A percentile compares a stretch with the other conserved stretches of the same genome.
These are phyloP conservation scores for Pipra filicauda DNA, from an alignment of 2,113 vertebrate genomes.

Conservation along the genomic window DNA sequence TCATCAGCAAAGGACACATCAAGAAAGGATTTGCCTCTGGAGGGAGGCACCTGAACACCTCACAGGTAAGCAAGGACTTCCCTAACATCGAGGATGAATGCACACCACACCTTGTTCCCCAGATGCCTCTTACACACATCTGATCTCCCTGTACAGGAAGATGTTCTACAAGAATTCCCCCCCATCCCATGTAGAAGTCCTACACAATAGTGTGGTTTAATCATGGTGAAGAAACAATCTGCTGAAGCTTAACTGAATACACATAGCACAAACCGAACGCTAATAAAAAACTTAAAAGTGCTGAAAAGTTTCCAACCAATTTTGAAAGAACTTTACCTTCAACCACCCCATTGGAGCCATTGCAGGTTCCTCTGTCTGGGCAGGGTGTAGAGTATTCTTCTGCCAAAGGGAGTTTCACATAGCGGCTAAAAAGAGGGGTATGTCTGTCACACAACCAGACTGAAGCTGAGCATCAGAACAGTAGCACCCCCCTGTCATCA, in stretches of 20 bases:
- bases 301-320: not conserved
- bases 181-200: not conserved
- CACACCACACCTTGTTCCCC: not conserved
- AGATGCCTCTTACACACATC: not conserved
- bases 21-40: not conserved
- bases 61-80: not conserved
- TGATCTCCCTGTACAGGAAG: not conserved
- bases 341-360: slow-evolving; percentile 79
- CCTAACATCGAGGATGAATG: not conserved
- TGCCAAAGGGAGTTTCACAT: slow-evolving; percentile 81
- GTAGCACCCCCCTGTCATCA: not conserved
- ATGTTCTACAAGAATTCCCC: not conserved
- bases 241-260: not conserved
- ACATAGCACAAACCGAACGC: not conserved
- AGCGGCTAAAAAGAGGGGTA: slow-evolving; percentile 78
- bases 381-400: slow-evolving; percentile 68
- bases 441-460: not conserved
- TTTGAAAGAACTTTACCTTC: slow-evolving; percentile 77
- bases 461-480: not conserved
- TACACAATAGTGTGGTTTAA: not conserved
- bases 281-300: not conserved
- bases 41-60: not conserved
- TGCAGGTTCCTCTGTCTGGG: slow-evolving; percentile 78
- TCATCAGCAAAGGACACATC: not conserved
- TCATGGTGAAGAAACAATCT: not conserved